A percentile compares a stretch with the other conserved stretches of the same genome.
Evolutionary conservation across 2,888 invertebrate genomes (phyloP).

Genomic region (Micoletzkya japonica): DNA sequence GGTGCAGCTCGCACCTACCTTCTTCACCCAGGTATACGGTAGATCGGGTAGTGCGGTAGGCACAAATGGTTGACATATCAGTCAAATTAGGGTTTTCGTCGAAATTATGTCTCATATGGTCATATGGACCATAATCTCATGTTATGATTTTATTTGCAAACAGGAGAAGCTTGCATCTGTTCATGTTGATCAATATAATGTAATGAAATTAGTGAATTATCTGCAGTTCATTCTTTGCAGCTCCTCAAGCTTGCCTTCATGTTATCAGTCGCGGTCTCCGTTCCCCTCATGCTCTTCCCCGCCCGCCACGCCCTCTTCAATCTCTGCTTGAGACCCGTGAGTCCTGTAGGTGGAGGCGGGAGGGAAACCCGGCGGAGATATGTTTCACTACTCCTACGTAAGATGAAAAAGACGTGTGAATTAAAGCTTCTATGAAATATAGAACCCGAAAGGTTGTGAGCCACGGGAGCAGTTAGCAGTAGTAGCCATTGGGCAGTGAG

Average conservation of each 20-base stretch:
- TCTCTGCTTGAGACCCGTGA: constrained; percentile 69
- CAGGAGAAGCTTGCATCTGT: neutral
- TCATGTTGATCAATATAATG: neutral
- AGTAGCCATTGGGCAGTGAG: too few species aligned
- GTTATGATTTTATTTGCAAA: too few species aligned
- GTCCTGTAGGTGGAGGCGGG: too few species aligned
- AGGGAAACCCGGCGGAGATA: too few species aligned
- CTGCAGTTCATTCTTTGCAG: constrained; percentile 68
- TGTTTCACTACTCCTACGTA: too few species aligned
- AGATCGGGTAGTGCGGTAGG: neutral
- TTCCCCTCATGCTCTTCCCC: constrained; percentile 94
- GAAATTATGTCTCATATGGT: neutral
- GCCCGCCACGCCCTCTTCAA: constrained; percentile 91
- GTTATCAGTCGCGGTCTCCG: constrained; percentile 89
- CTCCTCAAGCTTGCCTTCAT: constrained; percentile 92
- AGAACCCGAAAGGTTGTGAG: too few species aligned
- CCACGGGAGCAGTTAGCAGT: too few species aligned
- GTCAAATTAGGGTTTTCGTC: too few species aligned
- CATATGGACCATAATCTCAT: too few species aligned
- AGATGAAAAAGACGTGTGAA: too few species aligned
- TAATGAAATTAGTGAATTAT: neutral
- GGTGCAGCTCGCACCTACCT: constrained; percentile 80
- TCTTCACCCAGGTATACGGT: constrained; percentile 32
- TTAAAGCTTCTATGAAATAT: too few species aligned
- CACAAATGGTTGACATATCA: neutral